Evolutionary conservation across 2,888 invertebrate genomes (phyloP).

Genomic region (Zaprionus bogoriensis): DNA sequence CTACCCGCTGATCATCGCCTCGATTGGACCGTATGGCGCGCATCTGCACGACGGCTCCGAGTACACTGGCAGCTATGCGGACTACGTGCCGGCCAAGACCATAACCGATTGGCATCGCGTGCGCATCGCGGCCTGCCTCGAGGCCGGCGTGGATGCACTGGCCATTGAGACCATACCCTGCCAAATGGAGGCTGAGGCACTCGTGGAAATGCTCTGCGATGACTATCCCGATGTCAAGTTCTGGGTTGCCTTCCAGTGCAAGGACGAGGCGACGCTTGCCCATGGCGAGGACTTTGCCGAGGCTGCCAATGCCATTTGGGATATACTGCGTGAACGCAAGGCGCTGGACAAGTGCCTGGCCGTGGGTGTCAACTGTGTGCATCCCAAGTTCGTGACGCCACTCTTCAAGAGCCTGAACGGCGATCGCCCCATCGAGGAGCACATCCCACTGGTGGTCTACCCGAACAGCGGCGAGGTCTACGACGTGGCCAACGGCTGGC

Average conservation of each 20-base stretch:
- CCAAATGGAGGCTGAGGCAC: conserved; percentile 91
- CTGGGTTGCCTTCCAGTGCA: conserved; percentile 95
- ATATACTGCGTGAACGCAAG: conserved; percentile 85
- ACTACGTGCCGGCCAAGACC: conserved; percentile 86
- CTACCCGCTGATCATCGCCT: conserved; percentile 90
- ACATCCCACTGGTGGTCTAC: conserved; percentile 92
- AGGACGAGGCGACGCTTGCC: conserved; percentile 86
- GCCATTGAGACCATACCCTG: conserved; percentile 97
- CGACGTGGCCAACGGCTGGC: conserved; percentile 84
- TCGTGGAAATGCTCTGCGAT: conserved; percentile 89
- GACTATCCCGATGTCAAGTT: conserved; percentile 91
- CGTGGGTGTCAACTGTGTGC: conserved; percentile 94
- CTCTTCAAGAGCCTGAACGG: conserved; percentile 85
- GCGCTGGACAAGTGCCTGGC: conserved; percentile 87
- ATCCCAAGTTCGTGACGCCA: conserved; percentile 86
- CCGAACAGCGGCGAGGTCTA: conserved; percentile 91
- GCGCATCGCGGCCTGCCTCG: conserved; percentile 90
- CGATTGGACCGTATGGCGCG: conserved; percentile 96
- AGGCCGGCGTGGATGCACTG: conserved; percentile 92
- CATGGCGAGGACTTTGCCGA: conserved; percentile 92
- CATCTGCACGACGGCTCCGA: conserved; percentile 95
- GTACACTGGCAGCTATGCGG: conserved; percentile 93
- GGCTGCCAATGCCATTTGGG: conserved; percentile 88
- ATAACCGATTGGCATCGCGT: conserved; percentile 93
- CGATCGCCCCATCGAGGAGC: conserved; percentile 81